These are phyloP conservation scores for Plebejus argus DNA, from an alignment of 2,888 invertebrate species.

Conservation along the genomic window DNA sequence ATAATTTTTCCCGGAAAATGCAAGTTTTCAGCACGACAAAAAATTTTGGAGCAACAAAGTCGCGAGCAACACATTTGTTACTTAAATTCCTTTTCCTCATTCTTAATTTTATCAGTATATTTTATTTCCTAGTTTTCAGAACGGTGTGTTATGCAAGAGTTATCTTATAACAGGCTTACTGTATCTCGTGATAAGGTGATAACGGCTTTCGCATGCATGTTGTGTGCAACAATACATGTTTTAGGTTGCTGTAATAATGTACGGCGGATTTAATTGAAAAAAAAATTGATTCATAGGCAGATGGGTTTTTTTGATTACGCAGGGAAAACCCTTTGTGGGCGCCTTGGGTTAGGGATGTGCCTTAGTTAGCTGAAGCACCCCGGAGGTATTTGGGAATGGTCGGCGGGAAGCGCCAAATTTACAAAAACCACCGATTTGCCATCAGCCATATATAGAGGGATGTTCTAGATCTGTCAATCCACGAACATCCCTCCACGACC, in stretches of 20 bases:
- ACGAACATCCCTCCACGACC: too few relatives aligned
- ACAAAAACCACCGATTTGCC: too few relatives aligned
- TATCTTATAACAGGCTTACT: not conserved
- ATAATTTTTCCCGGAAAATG: not conserved
- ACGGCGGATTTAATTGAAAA: too few relatives aligned
- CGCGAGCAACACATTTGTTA: not conserved
- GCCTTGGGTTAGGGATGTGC: too few relatives aligned
- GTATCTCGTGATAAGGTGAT: constrained; percentile 5
- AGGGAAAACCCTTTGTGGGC: too few relatives aligned
- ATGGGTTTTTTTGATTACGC: not conserved
- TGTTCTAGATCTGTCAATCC: too few relatives aligned
- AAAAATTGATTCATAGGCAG: not conserved
- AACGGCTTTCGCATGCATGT: not conserved
- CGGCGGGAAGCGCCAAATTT: too few relatives aligned
- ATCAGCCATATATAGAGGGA: too few relatives aligned
- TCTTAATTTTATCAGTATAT: not conserved
- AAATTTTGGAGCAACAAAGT: not conserved
- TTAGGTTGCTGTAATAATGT: not conserved
- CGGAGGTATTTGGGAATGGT: too few relatives aligned
- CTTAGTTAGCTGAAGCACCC: too few relatives aligned
- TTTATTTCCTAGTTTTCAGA: not conserved
- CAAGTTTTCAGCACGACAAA: not conserved
- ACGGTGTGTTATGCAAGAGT: not conserved
- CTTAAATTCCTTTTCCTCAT: not conserved
- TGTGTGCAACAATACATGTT: not conserved